Evolutionary conservation across 2,797 vertebrate species (phyloP).

Genomic region (Acanthurus leucopareius): DNA sequence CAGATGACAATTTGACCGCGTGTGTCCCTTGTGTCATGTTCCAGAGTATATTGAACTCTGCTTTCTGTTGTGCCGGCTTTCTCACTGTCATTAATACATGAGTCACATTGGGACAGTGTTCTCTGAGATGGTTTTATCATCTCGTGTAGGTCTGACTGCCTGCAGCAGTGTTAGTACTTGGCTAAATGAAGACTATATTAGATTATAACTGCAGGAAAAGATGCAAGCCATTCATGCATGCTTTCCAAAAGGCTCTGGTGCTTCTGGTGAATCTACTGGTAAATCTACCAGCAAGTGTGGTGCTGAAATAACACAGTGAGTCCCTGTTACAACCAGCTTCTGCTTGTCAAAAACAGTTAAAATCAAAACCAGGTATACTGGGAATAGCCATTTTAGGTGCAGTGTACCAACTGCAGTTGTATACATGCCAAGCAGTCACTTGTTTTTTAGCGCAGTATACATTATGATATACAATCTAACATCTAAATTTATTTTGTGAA

Average conservation of each 20-base stretch:
- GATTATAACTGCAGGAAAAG: slow-evolving; percentile 71
- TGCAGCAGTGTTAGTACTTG: slow-evolving; percentile 45
- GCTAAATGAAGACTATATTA: slow-evolving; percentile 60
- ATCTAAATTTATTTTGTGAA: slow-evolving; percentile 1
- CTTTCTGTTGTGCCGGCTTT: not conserved
- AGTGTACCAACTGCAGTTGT: slow-evolving; percentile 41
- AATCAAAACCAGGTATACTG: slow-evolving; percentile 64
- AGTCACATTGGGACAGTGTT: slow-evolving; percentile 4
- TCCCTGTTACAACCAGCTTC: slow-evolving; percentile 75
- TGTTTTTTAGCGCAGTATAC: slow-evolving; percentile 30
- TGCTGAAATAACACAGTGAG: slow-evolving; percentile 69
- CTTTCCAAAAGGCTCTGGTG: slow-evolving; percentile 35
- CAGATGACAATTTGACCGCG: not conserved
- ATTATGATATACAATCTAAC: not conserved
- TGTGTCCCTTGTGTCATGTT: not conserved
- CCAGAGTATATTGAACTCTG: slow-evolving; percentile 3
- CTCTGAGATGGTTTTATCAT: slow-evolving; percentile 26
- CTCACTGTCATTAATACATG: slow-evolving; percentile 17
- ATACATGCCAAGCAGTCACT: slow-evolving; percentile 32
- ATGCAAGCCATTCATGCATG: slow-evolving; percentile 60
- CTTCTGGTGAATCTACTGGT: slow-evolving; percentile 8
- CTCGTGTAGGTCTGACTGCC: slow-evolving; percentile 34
- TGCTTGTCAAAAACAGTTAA: slow-evolving; percentile 74
- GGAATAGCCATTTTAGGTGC: slow-evolving; percentile 45
- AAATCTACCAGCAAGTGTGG: slow-evolving; percentile 55